Evolutionary conservation across 1,140 invertebrate species (phyloP).

Genomic region (Aricia agestis): DNA sequence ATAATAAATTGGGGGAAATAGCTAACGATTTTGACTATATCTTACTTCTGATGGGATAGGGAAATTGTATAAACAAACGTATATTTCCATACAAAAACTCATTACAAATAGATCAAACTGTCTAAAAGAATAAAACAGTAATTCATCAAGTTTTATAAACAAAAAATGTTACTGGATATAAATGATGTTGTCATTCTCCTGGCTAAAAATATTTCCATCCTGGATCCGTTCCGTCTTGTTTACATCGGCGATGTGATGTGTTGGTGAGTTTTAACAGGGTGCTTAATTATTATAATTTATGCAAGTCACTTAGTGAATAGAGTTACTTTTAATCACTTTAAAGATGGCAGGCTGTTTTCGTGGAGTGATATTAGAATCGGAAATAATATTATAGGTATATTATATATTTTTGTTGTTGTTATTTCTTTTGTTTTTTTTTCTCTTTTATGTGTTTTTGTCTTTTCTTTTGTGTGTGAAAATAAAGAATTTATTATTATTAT

Average conservation of each 20-base stretch:
- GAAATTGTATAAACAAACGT: background rate
- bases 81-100: background rate
- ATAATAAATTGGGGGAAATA: too few relatives aligned
- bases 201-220: background rate
- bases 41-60: background rate
- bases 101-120: background rate
- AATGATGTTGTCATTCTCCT: constrained; percentile 4
- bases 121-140: background rate
- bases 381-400: too few relatives aligned
- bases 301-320: background rate
- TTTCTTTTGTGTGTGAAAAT: too few relatives aligned
- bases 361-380: too few relatives aligned
- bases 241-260: background rate
- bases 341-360: background rate
- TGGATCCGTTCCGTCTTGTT: background rate
- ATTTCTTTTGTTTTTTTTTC: too few relatives aligned
- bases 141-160: background rate
- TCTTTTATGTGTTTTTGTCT: too few relatives aligned
- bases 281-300: background rate
- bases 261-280: background rate
- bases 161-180: background rate
- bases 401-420: too few relatives aligned
- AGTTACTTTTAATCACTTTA: too few relatives aligned
- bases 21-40: too few relatives aligned
- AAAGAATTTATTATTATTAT: too few relatives aligned